phyloP scores from a whole-genome alignment of 1,140 invertebrate genomes.

The Drosophila bipectinata region DNA sequence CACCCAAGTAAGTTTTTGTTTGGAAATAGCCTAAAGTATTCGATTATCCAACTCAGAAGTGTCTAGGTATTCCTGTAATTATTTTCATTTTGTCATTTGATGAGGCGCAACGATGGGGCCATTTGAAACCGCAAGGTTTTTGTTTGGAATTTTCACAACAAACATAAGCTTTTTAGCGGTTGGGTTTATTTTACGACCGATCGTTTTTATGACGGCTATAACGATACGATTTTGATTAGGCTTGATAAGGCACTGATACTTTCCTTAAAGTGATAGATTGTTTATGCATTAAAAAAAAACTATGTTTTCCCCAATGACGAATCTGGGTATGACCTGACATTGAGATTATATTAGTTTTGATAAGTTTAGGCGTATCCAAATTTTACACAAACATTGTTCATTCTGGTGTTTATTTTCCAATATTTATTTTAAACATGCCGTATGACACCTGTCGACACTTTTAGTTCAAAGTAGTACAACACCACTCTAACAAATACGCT shows the following conservation, averaged over 20 bases:
- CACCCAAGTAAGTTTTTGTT: slow-evolving; percentile 42
- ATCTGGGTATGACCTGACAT: background rate
- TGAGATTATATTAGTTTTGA: background rate
- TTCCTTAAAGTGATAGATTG: slow-evolving; percentile 2
- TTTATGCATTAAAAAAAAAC: background rate
- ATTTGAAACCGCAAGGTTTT: slow-evolving; percentile 1
- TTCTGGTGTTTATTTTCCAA: no score
- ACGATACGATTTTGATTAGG: slow-evolving; percentile 20
- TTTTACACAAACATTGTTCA: no score
- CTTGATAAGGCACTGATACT: slow-evolving; percentile 14
- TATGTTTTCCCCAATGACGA: background rate
- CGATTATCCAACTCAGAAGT: no score
- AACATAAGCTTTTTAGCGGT: slow-evolving; percentile 6
- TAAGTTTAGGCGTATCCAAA: no score
- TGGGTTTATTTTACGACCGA: slow-evolving; percentile 18
- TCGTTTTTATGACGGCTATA: slow-evolving; percentile 14
- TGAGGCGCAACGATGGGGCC: background rate
- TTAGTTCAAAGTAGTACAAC: no score
- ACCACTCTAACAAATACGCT: background rate
- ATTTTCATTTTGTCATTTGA: background rate
- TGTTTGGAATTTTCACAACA: slow-evolving; percentile 12
- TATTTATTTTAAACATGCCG: no score
- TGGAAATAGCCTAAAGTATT: background rate
- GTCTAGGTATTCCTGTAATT: no score
- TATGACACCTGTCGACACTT: no score